These are phyloP conservation scores for Entelurus aequoreus DNA, from an alignment of 2,113 vertebrate species.

Conservation along the genomic window DNA sequence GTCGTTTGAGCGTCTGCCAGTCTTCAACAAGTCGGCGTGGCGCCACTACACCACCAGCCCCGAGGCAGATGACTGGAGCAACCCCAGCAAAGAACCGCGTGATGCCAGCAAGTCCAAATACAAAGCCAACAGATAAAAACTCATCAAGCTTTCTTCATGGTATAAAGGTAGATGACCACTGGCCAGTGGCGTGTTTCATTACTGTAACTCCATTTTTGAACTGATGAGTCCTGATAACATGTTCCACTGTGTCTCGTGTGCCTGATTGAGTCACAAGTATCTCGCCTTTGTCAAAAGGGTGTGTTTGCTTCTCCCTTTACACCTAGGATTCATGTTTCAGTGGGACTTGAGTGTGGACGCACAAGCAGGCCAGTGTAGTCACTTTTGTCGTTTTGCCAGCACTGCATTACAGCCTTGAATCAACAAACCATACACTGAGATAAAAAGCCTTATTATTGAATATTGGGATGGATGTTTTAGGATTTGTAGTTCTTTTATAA, in stretches of 20 bases:
- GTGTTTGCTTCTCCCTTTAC: slow-evolving; percentile 13
- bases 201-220: neutral
- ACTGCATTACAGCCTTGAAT: neutral
- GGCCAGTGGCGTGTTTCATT: too few species aligned
- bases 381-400: slow-evolving; percentile 25
- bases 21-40: slow-evolving; percentile 98
- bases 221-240: neutral
- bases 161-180: neutral
- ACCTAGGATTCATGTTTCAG: slow-evolving; percentile 25
- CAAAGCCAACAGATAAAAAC: slow-evolving; percentile 83
- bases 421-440: neutral
- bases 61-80: slow-evolving; percentile 98
- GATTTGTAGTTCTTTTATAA: neutral
- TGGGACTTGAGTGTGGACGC: slow-evolving; percentile 23
- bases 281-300: slow-evolving; percentile 16
- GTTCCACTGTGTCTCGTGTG: slow-evolving; percentile 6
- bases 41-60: slow-evolving; percentile 92
- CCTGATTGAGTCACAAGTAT: slow-evolving; percentile 25
- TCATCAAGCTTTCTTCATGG: slow-evolving; percentile 6
- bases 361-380: slow-evolving; percentile 39
- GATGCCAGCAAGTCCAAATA: slow-evolving; percentile 89
- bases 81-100: slow-evolving; percentile 92
- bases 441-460: slow-evolving; percentile 33
- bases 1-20: slow-evolving; percentile 93
- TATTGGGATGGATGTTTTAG: slow-evolving; percentile 11